phyloP scores from a whole-genome alignment of 2,888 invertebrate species.

The Dromius quadrimaculatus region DNA sequence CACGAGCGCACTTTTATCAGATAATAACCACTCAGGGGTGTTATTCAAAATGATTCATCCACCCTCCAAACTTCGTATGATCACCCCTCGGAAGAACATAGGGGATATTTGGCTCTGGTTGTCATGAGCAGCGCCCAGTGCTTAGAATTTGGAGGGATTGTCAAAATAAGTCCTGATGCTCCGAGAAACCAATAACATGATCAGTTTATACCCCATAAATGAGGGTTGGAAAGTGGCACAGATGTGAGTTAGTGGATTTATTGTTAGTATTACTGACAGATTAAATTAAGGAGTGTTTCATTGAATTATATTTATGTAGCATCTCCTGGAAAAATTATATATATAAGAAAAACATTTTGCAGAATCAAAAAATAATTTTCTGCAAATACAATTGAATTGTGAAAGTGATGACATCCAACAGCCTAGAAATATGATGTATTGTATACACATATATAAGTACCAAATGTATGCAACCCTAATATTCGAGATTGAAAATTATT shows the following conservation, averaged over 20 bases:
- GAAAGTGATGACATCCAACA: no score
- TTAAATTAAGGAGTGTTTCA: slow-evolving; percentile 19
- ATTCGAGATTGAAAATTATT: no score
- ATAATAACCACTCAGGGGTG: slow-evolving; percentile 39
- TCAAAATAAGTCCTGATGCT: slow-evolving; percentile 8
- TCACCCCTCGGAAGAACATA: background rate
- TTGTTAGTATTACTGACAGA: slow-evolving; percentile 16
- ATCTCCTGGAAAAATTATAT: no score
- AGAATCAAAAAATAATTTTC: no score
- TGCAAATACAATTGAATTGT: no score
- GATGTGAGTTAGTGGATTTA: slow-evolving; percentile 5
- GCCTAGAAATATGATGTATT: no score
- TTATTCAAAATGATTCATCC: slow-evolving; percentile 40
- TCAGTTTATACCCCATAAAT: slow-evolving; percentile 30
- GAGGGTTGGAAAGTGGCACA: slow-evolving; percentile 19
- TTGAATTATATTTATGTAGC: slow-evolving; percentile 27
- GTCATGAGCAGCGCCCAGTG: slow-evolving; percentile 15
- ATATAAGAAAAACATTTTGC: no score
- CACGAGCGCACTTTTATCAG: slow-evolving; percentile 26
- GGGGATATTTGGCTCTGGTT: background rate
- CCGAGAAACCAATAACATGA: slow-evolving; percentile 34
- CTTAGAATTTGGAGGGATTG: slow-evolving; percentile 1
- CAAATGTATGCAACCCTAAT: no score
- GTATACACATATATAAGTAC: no score
- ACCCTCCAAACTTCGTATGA: slow-evolving; percentile 1